These are phyloP conservation scores for Ailuropoda melanoleuca DNA, from an alignment of 2,113 vertebrate species.

Conservation along the genomic window DNA sequence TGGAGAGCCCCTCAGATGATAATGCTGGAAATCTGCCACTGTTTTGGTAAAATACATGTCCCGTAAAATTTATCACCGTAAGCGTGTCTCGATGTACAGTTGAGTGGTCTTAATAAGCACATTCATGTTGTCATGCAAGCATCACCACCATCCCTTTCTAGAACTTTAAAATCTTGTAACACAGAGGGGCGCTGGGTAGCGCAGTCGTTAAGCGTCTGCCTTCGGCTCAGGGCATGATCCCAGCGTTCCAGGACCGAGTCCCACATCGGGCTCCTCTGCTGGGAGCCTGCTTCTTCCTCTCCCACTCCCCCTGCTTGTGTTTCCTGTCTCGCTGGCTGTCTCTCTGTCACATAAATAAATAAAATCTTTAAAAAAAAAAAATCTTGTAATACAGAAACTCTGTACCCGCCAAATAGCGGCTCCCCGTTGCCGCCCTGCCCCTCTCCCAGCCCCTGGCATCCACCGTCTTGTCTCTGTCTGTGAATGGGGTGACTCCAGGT, in stretches of 20 bases:
- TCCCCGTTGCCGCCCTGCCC: accelerated
- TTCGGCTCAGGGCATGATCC: no score
- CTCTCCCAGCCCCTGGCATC: neutral
- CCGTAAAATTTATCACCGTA: neutral
- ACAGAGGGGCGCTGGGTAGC: no score
- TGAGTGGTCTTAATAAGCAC: neutral
- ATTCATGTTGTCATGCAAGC: accelerated
- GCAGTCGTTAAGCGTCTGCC: no score
- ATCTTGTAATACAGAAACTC: neutral
- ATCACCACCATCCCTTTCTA: neutral
- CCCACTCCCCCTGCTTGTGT: no score
- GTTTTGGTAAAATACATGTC: neutral
- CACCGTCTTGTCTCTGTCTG: accelerated
- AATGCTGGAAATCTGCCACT: neutral
- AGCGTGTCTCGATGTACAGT: neutral
- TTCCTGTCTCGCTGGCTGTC: no score
- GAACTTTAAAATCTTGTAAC: neutral
- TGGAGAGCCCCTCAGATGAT: neutral
- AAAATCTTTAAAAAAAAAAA: no score
- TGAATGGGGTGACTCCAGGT: neutral
- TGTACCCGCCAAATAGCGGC: neutral
- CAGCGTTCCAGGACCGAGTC: no score
- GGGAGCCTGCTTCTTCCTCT: no score
- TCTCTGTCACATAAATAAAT: no score
- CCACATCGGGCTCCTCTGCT: no score